Percentiles rank a stretch among this genome's conserved stretches.
Evolutionary conservation across 2,113 vertebrate species (phyloP).

Genomic region (Podilymbus podiceps): DNA sequence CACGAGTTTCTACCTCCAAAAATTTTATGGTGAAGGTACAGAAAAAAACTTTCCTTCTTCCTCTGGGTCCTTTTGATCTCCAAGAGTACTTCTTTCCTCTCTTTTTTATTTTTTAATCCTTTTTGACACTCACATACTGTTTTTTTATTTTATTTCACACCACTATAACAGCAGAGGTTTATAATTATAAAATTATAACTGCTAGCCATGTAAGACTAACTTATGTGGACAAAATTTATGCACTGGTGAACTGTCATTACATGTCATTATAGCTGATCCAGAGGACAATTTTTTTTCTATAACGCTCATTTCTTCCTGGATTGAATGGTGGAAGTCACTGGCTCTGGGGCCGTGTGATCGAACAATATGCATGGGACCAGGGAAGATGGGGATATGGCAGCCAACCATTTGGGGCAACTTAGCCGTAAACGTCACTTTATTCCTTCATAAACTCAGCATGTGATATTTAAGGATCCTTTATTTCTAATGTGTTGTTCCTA

Average conservation of each 20-base stretch:
- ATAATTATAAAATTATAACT: neutral
- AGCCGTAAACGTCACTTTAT: neutral
- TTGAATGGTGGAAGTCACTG: fast-evolving
- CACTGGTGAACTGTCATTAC: neutral
- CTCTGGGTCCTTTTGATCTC: neutral
- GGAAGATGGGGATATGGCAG: neutral
- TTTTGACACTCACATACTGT: neutral
- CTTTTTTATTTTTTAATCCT: neutral
- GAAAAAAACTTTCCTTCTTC: neutral
- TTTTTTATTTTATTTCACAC: neutral
- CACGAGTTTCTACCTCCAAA: neutral
- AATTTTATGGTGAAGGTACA: neutral
- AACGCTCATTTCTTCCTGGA: neutral
- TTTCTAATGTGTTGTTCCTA: neutral
- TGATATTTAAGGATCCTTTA: neutral
- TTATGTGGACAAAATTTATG: neutral
- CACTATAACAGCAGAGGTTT: neutral
- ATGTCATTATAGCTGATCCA: neutral
- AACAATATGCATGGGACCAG: neutral
- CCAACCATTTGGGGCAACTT: neutral
- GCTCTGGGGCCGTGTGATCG: neutral
- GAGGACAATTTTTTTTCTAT: neutral
- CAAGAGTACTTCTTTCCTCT: neutral
- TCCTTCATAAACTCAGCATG: neutral
- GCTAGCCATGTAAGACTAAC: neutral